These are phyloP conservation scores for Rutilus rutilus DNA, from an alignment of 2,113 vertebrate genomes.

Conservation along the genomic window DNA sequence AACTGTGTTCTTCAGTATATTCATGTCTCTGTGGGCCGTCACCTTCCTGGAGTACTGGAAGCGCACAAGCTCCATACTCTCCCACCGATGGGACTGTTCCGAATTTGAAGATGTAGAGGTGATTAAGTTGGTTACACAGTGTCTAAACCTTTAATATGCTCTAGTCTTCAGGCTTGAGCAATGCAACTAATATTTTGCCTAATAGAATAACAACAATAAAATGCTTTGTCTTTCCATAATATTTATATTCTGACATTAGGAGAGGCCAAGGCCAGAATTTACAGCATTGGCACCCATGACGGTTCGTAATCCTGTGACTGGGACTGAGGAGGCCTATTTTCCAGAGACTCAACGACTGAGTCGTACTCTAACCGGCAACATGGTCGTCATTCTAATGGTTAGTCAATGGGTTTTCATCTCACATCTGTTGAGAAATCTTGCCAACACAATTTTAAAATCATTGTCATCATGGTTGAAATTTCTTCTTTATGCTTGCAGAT, in stretches of 20 bases:
- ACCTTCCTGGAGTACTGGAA: conserved; percentile 85
- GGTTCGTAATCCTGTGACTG: conserved; percentile 79
- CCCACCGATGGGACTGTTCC: conserved; percentile 82
- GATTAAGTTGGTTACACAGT: background rate
- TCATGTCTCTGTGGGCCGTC: conserved; percentile 83
- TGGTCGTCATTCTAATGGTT: conserved; percentile 82
- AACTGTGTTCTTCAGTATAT: conserved; percentile 83
- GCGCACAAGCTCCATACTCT: conserved; percentile 76
- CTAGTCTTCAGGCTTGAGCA: background rate
- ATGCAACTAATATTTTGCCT: background rate
- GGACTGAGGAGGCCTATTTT: conserved; percentile 81
- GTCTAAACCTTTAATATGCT: background rate
- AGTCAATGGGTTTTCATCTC: conserved; percentile 45
- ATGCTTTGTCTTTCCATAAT: background rate
- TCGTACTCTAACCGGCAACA: conserved; percentile 77
- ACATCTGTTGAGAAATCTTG: background rate
- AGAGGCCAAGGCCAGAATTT: conserved; percentile 78
- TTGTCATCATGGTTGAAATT: background rate
- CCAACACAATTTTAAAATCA: background rate
- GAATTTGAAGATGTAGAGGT: conserved; percentile 83
- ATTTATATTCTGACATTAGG: conserved; percentile 56
- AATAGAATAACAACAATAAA: background rate
- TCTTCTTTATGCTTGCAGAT: conserved; percentile 41
- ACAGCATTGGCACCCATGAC: conserved; percentile 75
- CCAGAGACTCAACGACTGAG: conserved; percentile 69